Conservation (phyloP, 23 tunicate genomes). For the Styela clava region DNA sequence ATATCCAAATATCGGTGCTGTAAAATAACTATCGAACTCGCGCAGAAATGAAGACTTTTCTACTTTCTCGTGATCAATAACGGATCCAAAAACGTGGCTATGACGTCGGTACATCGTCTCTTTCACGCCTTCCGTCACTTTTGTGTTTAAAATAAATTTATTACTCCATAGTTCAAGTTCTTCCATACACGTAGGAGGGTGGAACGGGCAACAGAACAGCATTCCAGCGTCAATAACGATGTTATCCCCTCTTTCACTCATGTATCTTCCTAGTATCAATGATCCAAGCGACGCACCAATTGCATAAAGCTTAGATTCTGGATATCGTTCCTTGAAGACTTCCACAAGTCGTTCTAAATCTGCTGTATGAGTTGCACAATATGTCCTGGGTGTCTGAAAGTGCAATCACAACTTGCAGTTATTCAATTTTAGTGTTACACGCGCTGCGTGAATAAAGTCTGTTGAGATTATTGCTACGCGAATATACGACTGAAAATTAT, state of each 20-base stretch:
- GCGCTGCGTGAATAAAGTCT: not conserved
- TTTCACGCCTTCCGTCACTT: not conserved
- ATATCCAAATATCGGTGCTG: constrained; percentile 21
- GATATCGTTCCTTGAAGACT: not conserved
- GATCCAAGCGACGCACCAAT: constrained; percentile 24
- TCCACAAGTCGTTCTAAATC: constrained; percentile 12
- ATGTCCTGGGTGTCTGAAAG: constrained; percentile 24
- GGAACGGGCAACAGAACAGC: constrained; percentile 14
- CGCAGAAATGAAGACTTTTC: not conserved
- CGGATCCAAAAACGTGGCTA: constrained; percentile 1
- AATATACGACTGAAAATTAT: not conserved
- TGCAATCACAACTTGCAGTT: not conserved
- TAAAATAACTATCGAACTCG: constrained; percentile 16
- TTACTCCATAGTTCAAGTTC: constrained; percentile 2
- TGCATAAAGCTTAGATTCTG: constrained; percentile 3
- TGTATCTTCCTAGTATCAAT: not conserved
- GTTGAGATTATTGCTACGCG: not conserved
- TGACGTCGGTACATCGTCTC: constrained; percentile 8
- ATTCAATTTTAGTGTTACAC: too few species aligned
- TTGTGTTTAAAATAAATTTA: not conserved
- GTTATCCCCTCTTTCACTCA: constrained; percentile 6
- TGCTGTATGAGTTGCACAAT: constrained; percentile 11
- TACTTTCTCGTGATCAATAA: constrained; percentile 18
- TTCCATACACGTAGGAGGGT: not conserved
- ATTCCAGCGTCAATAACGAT: constrained; percentile 1